Evolutionary conservation across 2,797 vertebrate species (phyloP).

Genomic region (Sorex maritimensis): DNA sequence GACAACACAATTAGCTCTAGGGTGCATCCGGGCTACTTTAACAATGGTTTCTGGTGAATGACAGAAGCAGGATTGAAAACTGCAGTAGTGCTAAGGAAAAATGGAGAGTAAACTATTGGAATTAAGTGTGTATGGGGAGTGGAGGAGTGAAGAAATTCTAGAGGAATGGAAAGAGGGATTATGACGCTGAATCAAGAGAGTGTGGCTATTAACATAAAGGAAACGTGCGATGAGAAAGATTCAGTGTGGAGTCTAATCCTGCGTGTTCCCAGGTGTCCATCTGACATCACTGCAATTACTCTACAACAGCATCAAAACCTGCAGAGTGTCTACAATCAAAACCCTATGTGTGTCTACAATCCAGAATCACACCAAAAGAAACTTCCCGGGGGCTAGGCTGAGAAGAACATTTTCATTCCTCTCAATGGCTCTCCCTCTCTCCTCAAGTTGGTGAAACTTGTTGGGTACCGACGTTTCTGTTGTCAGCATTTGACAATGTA

Average conservation of each 20-base stretch:
- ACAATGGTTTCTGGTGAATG: background rate
- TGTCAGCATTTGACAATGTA: background rate
- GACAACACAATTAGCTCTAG: background rate
- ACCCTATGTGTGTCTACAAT: background rate
- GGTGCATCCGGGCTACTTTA: background rate
- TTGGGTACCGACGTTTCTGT: background rate
- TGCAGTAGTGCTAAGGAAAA: background rate
- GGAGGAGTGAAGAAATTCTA: background rate
- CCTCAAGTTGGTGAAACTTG: background rate
- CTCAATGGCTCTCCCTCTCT: background rate
- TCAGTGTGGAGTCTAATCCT: background rate
- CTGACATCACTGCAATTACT: background rate
- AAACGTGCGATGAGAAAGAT: background rate
- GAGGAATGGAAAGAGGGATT: background rate
- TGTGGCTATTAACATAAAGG: rapidly evolving
- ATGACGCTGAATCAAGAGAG: background rate
- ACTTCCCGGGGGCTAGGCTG: no score
- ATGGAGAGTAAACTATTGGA: background rate
- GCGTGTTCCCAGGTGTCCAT: background rate
- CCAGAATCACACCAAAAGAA: background rate
- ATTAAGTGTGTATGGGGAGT: background rate
- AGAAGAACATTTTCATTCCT: background rate
- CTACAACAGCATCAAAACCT: background rate
- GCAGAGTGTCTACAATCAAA: background rate
- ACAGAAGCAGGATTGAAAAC: background rate